These are phyloP conservation scores for Herpailurus yagouaroundi DNA, from an alignment of 2,113 vertebrate species.

Conservation along the genomic window DNA sequence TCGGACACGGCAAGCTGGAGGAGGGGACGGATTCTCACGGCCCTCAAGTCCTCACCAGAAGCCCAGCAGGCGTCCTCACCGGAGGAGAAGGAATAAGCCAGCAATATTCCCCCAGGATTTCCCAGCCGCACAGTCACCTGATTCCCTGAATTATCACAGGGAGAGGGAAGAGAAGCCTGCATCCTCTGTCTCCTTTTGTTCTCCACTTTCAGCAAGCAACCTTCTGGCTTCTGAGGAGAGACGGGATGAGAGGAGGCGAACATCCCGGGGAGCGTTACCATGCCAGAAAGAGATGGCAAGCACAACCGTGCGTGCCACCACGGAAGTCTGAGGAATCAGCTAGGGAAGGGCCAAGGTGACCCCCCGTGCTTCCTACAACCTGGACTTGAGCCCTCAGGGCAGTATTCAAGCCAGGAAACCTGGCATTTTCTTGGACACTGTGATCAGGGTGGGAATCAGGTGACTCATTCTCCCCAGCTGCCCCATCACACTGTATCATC, in stretches of 20 bases:
- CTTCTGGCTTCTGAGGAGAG: not conserved
- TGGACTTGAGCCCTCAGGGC: not conserved
- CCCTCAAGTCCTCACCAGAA: not conserved
- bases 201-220: not conserved
- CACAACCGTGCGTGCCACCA: accelerated
- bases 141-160: not conserved
- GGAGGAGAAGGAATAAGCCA: not conserved
- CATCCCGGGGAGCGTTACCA: not conserved
- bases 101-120: not conserved
- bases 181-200: not conserved
- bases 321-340: not conserved
- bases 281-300: not conserved
- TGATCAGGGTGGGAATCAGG: not conserved
- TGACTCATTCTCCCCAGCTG: not conserved
- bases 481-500: not conserved
- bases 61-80: not conserved
- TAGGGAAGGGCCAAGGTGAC: not conserved
- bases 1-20: not conserved
- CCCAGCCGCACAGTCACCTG: not conserved
- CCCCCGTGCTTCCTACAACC: not conserved
- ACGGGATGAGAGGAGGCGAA: not conserved
- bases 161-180: not conserved
- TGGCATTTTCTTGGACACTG: not conserved
- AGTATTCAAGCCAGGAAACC: not conserved
- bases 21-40: not conserved